Percentiles rank a stretch among this genome's conserved stretches.
Conservation (phyloP, 2,113 vertebrate genomes). For the Abramis brama region DNA sequence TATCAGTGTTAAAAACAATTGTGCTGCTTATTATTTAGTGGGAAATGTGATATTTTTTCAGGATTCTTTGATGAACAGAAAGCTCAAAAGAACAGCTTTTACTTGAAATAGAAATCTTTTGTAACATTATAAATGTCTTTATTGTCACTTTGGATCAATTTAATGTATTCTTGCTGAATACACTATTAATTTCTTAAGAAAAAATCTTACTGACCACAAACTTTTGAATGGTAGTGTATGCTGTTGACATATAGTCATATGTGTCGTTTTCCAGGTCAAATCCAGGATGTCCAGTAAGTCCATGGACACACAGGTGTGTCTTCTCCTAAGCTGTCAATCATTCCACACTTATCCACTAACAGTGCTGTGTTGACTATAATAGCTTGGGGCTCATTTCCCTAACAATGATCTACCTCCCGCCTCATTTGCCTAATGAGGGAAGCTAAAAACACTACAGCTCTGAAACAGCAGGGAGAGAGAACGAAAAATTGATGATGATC, state of each 20-base stretch:
- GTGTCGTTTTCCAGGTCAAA: slow-evolving; percentile 79
- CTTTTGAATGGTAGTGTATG: not conserved
- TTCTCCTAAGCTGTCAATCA: slow-evolving; percentile 39
- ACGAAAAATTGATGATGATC: slow-evolving; percentile 49
- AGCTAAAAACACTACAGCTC: slow-evolving; percentile 36
- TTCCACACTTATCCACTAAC: slow-evolving; percentile 33
- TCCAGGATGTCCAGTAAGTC: slow-evolving; percentile 85
- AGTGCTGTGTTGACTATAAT: slow-evolving; percentile 46
- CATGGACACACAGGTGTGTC: slow-evolving; percentile 79
- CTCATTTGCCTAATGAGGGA: slow-evolving; percentile 51
- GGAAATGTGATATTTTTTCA: no score
- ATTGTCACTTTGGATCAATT: not conserved
- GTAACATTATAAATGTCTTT: not conserved
- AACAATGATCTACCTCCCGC: slow-evolving; percentile 48
- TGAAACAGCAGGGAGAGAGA: slow-evolving; percentile 36
- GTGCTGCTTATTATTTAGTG: no score
- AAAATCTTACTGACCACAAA: not conserved
- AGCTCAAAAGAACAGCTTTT: not conserved
- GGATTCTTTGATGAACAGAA: not conserved
- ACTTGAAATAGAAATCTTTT: not conserved
- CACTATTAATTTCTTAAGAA: not conserved
- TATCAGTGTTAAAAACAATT: no score
- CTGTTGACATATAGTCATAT: slow-evolving; percentile 13
- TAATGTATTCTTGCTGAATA: not conserved
- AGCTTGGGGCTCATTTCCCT: slow-evolving; percentile 53